These are phyloP conservation scores for Trachemys scripta DNA, from an alignment of 2,113 vertebrate genomes.

Conservation along the genomic window DNA sequence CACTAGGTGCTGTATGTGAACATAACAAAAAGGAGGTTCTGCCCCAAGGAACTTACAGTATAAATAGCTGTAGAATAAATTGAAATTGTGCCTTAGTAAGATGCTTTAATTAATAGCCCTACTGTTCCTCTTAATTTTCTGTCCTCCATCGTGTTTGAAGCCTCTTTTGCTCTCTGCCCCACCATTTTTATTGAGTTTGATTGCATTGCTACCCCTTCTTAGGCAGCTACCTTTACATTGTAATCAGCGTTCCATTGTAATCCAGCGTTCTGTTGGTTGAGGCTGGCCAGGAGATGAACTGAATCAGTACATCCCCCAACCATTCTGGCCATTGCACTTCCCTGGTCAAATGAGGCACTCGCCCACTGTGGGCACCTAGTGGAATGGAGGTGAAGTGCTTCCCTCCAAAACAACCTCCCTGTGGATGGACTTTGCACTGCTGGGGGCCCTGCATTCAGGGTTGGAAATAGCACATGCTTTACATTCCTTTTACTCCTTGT, in stretches of 20 bases:
- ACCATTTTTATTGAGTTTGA: not conserved
- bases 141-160: not conserved
- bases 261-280: not conserved
- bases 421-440: not conserved
- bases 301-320: not conserved
- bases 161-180: not conserved
- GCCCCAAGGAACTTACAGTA: too few relatives aligned
- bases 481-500: not conserved
- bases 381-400: not conserved
- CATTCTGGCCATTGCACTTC: not conserved
- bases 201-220: not conserved
- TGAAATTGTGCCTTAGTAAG: too few relatives aligned
- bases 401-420: not conserved
- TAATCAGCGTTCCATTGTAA: not conserved
- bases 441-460: not conserved
- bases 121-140: not conserved
- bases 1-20: too few relatives aligned
- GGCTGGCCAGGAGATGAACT: not conserved
- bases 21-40: too few relatives aligned
- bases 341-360: not conserved
- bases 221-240: not conserved
- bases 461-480: not conserved
- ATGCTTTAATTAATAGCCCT: too few relatives aligned
- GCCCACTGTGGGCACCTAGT: not conserved
- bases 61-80: too few relatives aligned